Conservation (phyloP, 2,797 vertebrate genomes). For the Dallia pectoralis region DNA sequence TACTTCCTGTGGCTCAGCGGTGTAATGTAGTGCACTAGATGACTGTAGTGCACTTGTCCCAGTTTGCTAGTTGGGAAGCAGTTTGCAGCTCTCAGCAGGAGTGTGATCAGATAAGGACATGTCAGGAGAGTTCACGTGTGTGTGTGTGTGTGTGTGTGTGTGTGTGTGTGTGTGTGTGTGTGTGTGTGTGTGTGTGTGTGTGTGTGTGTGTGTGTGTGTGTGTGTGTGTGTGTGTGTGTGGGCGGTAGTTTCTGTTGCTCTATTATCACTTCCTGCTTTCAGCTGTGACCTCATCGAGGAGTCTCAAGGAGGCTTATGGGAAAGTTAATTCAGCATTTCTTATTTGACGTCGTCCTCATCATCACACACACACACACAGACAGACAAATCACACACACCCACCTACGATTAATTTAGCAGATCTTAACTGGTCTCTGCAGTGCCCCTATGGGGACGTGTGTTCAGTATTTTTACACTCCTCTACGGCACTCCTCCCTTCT, state of each 20-base stretch:
- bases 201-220: too few relatives aligned
- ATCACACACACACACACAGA: not conserved
- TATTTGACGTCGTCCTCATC: not conserved
- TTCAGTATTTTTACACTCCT: slow-evolving; percentile 64
- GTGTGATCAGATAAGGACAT: too few relatives aligned
- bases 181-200: too few relatives aligned
- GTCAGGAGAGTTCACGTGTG: too few relatives aligned
- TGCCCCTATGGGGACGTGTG: slow-evolving; percentile 64
- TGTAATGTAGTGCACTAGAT: too few relatives aligned
- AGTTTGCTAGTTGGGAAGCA: too few relatives aligned
- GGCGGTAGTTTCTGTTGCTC: slow-evolving; percentile 13
- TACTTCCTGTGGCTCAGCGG: too few relatives aligned
- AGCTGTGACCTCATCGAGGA: slow-evolving; percentile 57
- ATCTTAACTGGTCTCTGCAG: slow-evolving; percentile 72
- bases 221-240: slow-evolving; percentile 39
- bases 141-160: too few relatives aligned
- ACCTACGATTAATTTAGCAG: slow-evolving; percentile 34
- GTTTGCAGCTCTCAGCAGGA: too few relatives aligned
- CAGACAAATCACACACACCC: not conserved
- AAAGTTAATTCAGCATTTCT: slow-evolving; percentile 66
- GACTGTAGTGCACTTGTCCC: too few relatives aligned
- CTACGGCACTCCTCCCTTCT: slow-evolving; percentile 54
- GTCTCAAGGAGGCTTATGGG: slow-evolving; percentile 61
- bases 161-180: too few relatives aligned
- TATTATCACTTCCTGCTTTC: slow-evolving; percentile 45